Evolutionary conservation across 2,113 vertebrate genomes (phyloP).

Genomic region (Scytalopus superciliaris): DNA sequence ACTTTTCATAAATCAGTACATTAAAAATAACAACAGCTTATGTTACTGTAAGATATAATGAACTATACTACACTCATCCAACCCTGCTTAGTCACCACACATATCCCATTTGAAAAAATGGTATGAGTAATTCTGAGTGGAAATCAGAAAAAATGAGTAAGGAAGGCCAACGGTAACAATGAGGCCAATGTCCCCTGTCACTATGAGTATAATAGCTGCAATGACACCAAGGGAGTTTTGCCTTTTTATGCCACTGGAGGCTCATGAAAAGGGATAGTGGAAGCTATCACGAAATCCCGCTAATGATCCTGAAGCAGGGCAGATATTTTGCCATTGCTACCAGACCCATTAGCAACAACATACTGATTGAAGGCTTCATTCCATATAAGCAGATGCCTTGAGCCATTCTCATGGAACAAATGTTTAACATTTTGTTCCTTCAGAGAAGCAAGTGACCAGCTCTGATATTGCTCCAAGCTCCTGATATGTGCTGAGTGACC

Average conservation of each 20-base stretch:
- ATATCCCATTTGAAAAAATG: background rate
- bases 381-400: rapidly evolving
- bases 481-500: background rate
- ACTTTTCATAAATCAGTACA: background rate
- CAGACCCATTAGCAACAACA: background rate
- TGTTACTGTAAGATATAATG: background rate
- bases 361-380: background rate
- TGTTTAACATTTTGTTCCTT: background rate
- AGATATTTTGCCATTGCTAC: background rate
- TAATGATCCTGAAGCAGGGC: background rate
- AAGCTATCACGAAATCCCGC: background rate
- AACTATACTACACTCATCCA: background rate
- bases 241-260: background rate
- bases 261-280: background rate
- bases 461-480: background rate
- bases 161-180: background rate
- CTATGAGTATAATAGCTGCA: rapidly evolving
- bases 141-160: conserved; percentile 44
- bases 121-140: conserved; percentile 6
- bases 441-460: background rate
- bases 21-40: background rate
- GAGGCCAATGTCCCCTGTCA: background rate
- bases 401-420: background rate
- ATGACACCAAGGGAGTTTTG: background rate
- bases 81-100: background rate